Evolutionary conservation across 2,888 invertebrate genomes (phyloP).

Genomic region (Horisme vitalbata): DNA sequence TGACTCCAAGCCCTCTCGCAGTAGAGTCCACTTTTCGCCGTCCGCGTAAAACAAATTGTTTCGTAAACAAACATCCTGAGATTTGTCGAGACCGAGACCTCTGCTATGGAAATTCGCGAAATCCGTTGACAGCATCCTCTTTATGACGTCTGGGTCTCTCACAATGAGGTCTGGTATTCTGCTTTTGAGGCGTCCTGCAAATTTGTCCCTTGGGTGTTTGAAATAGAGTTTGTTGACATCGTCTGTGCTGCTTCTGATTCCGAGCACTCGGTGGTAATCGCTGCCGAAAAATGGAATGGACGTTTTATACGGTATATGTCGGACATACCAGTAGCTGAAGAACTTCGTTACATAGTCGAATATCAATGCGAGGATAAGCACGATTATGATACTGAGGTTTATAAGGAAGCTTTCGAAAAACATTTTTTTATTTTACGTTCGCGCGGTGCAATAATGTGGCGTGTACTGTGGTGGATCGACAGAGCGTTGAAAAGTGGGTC

Average conservation of each 20-base stretch:
- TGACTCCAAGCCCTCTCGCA: conserved; percentile 63
- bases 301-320: conserved; percentile 67
- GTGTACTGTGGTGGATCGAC: conserved; percentile 52
- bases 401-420: conserved; percentile 75
- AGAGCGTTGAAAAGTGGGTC: conserved; percentile 58
- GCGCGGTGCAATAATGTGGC: conserved; percentile 50
- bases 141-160: conserved; percentile 68
- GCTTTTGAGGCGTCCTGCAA: conserved; percentile 67
- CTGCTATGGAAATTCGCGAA: conserved; percentile 75
- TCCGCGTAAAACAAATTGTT: conserved; percentile 79
- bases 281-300: conserved; percentile 68
- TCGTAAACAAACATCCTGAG: conserved; percentile 79
- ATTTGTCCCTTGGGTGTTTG: conserved; percentile 60
- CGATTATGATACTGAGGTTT: conserved; percentile 55
- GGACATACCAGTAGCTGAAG: conserved; percentile 77
- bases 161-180: conserved; percentile 74
- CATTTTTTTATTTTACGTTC: conserved; percentile 63
- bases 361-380: conserved; percentile 61
- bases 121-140: conserved; percentile 73
- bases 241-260: conserved; percentile 59
- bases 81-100: conserved; percentile 77
- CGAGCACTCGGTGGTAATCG: conserved; percentile 67
- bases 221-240: conserved; percentile 63
- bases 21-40: conserved; percentile 74
- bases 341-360: conserved; percentile 75